Percentiles rank a stretch among this genome's conserved stretches.
phyloP scores from a whole-genome alignment of 2,797 vertebrate species.

The Tapera naevia region DNA sequence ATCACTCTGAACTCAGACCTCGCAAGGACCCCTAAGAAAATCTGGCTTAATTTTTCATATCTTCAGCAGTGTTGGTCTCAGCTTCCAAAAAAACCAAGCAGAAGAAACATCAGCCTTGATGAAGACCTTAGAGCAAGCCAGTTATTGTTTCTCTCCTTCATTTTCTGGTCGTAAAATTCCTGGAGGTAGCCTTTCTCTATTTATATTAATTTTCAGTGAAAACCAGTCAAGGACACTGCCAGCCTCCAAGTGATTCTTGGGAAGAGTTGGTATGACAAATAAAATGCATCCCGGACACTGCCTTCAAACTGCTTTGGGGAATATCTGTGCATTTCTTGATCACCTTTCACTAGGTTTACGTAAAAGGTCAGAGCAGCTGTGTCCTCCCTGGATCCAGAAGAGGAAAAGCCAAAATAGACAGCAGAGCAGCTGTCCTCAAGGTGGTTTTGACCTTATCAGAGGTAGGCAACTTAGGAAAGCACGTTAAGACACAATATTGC shows the following conservation, averaged over 20 bases:
- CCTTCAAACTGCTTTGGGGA: background rate
- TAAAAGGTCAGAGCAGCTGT: constrained; percentile 39
- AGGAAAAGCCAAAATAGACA: background rate
- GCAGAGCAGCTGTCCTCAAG: constrained; percentile 32
- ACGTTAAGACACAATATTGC: background rate
- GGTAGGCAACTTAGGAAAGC: background rate
- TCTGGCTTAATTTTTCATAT: background rate
- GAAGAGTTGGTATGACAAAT: background rate
- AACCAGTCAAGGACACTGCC: background rate
- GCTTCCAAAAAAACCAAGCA: background rate
- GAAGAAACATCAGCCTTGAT: background rate
- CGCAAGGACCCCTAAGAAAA: background rate
- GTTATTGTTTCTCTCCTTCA: background rate
- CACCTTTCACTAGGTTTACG: background rate
- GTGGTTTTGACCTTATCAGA: constrained; percentile 50
- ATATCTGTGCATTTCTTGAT: background rate
- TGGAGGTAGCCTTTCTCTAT: background rate
- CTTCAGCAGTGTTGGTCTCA: background rate
- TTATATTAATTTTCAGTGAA: background rate
- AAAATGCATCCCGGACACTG: background rate
- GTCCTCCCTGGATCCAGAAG: background rate
- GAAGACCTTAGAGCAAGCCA: background rate
- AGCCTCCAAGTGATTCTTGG: background rate
- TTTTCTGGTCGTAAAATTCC: background rate
- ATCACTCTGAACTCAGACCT: background rate